These are phyloP conservation scores for Puma concolor DNA, from an alignment of 2,113 vertebrate genomes.

Conservation along the genomic window DNA sequence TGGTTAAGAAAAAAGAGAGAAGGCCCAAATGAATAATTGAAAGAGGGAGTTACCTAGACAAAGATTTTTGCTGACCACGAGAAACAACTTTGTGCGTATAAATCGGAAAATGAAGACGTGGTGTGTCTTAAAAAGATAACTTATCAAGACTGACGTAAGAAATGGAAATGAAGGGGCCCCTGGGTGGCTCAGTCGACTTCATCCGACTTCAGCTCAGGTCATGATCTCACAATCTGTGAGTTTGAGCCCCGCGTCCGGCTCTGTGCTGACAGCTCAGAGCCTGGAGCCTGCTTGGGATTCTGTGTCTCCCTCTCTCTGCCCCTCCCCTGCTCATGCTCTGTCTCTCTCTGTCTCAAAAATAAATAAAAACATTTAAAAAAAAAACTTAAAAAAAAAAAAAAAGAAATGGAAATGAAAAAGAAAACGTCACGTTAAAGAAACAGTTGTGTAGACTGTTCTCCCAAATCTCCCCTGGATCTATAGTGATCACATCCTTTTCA, in stretches of 20 bases:
- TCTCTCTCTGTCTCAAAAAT: too few species aligned
- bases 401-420: not conserved
- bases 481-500: not conserved
- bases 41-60: not conserved
- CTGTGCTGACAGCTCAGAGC: too few species aligned
- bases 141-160: not conserved
- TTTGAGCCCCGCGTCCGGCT: fast-evolving
- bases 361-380: too few species aligned
- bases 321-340: too few species aligned
- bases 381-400: too few species aligned
- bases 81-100: not conserved
- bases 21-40: not conserved
- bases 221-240: too few species aligned
- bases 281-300: fast-evolving
- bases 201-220: too few species aligned
- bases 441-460: not conserved
- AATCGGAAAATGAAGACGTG: not conserved
- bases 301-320: too few species aligned
- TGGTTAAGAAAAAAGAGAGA: not conserved
- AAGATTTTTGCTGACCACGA: not conserved
- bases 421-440: not conserved
- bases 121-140: not conserved
- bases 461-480: not conserved
- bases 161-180: not conserved
- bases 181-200: too few species aligned